phyloP scores from a whole-genome alignment of 2,113 vertebrate species.

The Hippocampus comes region DNA sequence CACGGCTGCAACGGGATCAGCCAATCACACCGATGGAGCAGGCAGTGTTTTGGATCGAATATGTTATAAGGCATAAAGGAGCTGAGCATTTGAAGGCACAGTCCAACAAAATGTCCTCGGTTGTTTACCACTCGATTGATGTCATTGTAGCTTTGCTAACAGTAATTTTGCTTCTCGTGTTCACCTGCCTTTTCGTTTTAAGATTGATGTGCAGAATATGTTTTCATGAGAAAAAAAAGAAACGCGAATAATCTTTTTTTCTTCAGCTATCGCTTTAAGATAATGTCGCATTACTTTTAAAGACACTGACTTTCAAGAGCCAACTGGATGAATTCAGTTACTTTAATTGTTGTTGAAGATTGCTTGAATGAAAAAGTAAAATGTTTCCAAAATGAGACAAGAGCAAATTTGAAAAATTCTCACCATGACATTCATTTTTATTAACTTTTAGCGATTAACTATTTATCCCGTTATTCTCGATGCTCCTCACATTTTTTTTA shows the following conservation, averaged over 20 bases:
- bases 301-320: neutral
- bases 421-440: too few relatives aligned
- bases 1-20: slow-evolving; percentile 83
- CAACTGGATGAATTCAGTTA: neutral
- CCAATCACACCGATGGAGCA: slow-evolving; percentile 83
- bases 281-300: neutral
- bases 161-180: slow-evolving; percentile 20
- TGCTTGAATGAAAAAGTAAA: too few relatives aligned
- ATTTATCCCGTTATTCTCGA: too few relatives aligned
- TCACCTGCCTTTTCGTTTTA: slow-evolving; percentile 32
- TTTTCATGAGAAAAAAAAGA: slow-evolving; percentile 44
- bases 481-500: too few relatives aligned
- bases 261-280: neutral
- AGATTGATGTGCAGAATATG: slow-evolving; percentile 40
- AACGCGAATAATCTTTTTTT: slow-evolving; percentile 41
- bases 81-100: slow-evolving; percentile 79
- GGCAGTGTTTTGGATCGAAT: slow-evolving; percentile 89
- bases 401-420: too few relatives aligned
- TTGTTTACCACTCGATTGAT: slow-evolving; percentile 85
- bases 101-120: slow-evolving; percentile 82
- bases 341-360: neutral
- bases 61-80: slow-evolving; percentile 86
- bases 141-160: slow-evolving; percentile 65
- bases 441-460: too few relatives aligned
- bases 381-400: too few relatives aligned